Evolutionary conservation across 2,113 vertebrate genomes (phyloP), one percentile per base, ranked within the genome.

Genomic region (Sterrhoptilus dennistouni): DNA sequence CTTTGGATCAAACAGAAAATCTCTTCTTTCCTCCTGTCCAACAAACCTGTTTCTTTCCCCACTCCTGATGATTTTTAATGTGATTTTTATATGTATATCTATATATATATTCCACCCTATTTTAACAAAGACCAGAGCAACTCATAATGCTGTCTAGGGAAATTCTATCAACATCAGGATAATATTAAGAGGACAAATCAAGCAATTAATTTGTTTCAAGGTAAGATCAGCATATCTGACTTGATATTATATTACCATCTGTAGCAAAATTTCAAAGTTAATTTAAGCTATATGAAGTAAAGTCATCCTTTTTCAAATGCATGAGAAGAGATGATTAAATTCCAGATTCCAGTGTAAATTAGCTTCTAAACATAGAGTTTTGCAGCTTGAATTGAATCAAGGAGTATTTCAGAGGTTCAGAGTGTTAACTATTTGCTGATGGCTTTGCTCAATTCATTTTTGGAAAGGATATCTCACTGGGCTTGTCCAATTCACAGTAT

Each of bases 121-220:
- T 59, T 91, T 82, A 93, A 79, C 42, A 23, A 68, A 90, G 63
- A 94, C 83, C 83, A 66, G 92, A 87, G 85, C 45, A 53, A 31
- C 89, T 94, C 70, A 60, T 71, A 95, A 68, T 63, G 81, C 72
- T 92, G 61, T 81, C 76, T 80, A 72, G 87, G 93, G 94, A 96
- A 96, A 96, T 91, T 89, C 85, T 66, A 96, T 87, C 94, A 85
- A 70, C 90, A 79, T 91, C 93, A 94, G 93, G 89, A 90, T 96
- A 97, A 83, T 95, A 90, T 95, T 97, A 91, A 83, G 74, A 93
- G 84, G 31, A 92, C 50, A 71, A 97, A 95, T 96, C 90, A 93
- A 97, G 96, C 96, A 97, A 97, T 98, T 98, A 98, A 95, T 98
- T 97, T 98, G 19, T 76, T 97, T 97, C 64, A 82, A 96, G 91